Conservation (phyloP, 2,888 invertebrate genomes). For the Caenorhabditis sp. region DNA sequence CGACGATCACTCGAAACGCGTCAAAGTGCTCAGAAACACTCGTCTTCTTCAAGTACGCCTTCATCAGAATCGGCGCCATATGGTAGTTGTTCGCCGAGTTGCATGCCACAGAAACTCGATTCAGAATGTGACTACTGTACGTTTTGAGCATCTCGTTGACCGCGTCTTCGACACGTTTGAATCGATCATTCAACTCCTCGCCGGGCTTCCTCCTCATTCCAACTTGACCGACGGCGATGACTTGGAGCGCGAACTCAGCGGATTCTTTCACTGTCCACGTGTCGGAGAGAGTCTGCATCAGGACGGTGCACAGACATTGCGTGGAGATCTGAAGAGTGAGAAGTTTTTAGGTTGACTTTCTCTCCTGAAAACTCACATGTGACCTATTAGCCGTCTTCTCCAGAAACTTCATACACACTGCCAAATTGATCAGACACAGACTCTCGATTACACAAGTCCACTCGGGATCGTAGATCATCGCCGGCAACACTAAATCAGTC, state of each 20-base stretch:
- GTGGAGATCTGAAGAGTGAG: constrained; percentile 53
- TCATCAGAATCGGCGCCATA: constrained; percentile 67
- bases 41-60: constrained; percentile 59
- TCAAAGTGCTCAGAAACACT: constrained; percentile 63
- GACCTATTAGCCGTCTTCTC: constrained; percentile 25
- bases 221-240: constrained; percentile 15
- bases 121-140: constrained; percentile 49
- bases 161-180: background rate
- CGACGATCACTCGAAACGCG: constrained; percentile 51
- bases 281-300: constrained; percentile 34
- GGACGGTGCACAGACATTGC: constrained; percentile 34
- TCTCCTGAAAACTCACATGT: constrained; percentile 27
- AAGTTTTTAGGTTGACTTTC: too few relatives aligned
- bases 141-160: constrained; percentile 2
- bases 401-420: constrained; percentile 37
- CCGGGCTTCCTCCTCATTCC: background rate
- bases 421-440: constrained; percentile 46
- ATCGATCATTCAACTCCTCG: background rate
- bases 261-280: constrained; percentile 47
- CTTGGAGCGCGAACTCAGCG: constrained; percentile 43
- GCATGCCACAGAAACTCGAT: constrained; percentile 42
- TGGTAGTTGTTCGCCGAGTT: constrained; percentile 43
- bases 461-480: constrained; percentile 3
- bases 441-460: constrained; percentile 47
- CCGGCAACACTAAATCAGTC: constrained; percentile 4